Evolutionary conservation across 2,888 invertebrate species (phyloP), one percentile per base, ranked within the genome.

Genomic region (Melikaiella ostensackeni): DNA sequence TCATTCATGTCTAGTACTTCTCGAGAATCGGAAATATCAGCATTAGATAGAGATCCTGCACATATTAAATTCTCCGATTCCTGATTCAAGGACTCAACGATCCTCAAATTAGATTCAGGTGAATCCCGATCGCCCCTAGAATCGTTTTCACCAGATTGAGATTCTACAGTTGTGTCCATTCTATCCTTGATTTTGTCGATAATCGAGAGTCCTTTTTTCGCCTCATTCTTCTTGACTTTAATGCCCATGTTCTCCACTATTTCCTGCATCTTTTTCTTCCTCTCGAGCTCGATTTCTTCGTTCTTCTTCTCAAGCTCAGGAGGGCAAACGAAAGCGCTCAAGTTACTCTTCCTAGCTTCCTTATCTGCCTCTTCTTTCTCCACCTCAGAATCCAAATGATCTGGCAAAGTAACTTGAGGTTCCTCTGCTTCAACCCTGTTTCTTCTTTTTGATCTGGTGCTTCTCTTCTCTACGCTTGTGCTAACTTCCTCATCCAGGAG

Each of bases 241-340:
- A 88, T 88, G 6, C 89, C 89, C 55, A 90, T 89, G 73, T 89
- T 85, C 9, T 90, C 83, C 4, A 86, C 86, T 8, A 93, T 90
- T 81, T 93, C 93, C 61, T 92, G 91, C 93, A 93, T 93, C 79
- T 91, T 92, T 76, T 92, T 91, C 70, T 92, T 89, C 1, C 93
- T 90, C 80, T 93, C 92, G 57, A 92, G 88, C 79, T 93, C 92
- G 75, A 93, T 92, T 79, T 92, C 92, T 7, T 90, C 88, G 57
- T 93, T 93, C 61, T 92, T 92, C 61, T 92, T 89, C 21, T 91
- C 89, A 9, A 92, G 79, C 70, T 92, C 92, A 2, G 89, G 88
- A 0, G 91, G 88, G 74, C 90, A 91, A 21, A 91, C 91, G 57
- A 91, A 91, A 0, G 84, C 90, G 63, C 87, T 91, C 2, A 91